A percentile compares a stretch with the other conserved stretches of the same genome.
Evolutionary conservation across 1,140 invertebrate genomes (phyloP).

Genomic region (Drosophila willistoni): DNA sequence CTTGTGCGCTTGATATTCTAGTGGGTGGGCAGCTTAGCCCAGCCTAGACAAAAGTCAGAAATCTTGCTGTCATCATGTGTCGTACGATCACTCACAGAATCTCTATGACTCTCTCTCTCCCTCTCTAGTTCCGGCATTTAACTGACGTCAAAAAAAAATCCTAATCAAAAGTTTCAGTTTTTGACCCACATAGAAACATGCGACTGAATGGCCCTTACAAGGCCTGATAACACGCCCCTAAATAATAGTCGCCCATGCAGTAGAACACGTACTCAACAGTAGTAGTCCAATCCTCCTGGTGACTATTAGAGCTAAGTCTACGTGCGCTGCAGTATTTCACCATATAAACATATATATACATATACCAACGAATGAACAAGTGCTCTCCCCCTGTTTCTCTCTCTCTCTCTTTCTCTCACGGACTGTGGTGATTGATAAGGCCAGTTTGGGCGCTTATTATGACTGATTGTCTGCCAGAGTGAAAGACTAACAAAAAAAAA

Average conservation of each 20-base stretch:
- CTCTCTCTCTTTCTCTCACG: background rate
- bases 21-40: constrained; percentile 23
- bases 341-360: constrained; percentile 20
- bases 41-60: constrained; percentile 8
- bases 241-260: constrained; percentile 36
- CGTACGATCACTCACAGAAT: constrained; percentile 53
- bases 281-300: constrained; percentile 6
- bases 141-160: constrained; percentile 62
- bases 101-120: background rate
- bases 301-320: constrained; percentile 43
- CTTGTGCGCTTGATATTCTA: background rate
- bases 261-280: constrained; percentile 57
- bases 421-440: constrained; percentile 43
- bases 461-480: constrained; percentile 70
- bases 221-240: constrained; percentile 6
- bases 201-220: background rate
- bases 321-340: constrained; percentile 72
- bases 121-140: constrained; percentile 50
- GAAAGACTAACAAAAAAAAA: constrained; percentile 22
- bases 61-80: constrained; percentile 34
- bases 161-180: constrained; percentile 55
- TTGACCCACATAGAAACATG: constrained; percentile 69
- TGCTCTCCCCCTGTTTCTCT: constrained; percentile 12
- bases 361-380: constrained; percentile 23
- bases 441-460: constrained; percentile 44